phyloP scores from a whole-genome alignment of 2,797 vertebrate genomes.

The Emys orbicularis region DNA sequence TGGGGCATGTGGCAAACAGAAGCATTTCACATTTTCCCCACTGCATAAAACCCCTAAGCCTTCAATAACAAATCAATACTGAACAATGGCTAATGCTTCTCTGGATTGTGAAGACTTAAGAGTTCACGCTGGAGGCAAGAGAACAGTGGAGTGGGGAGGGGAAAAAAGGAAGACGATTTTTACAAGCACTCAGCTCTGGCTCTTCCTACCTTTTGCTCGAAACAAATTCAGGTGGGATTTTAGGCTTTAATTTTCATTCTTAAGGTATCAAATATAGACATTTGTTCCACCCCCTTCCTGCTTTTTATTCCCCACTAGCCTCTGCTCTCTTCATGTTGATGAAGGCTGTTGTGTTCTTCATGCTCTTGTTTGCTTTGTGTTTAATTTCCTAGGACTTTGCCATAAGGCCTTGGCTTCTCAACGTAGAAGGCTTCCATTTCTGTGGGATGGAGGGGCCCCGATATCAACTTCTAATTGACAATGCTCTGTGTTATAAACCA shows the following conservation, averaged over 20 bases:
- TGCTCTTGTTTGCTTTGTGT: neutral
- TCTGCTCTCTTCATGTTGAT: neutral
- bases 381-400: constrained; percentile 34
- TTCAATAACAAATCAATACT: constrained; percentile 1
- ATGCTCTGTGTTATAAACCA: neutral
- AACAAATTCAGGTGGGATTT: neutral
- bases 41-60: neutral
- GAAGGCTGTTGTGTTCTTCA: neutral
- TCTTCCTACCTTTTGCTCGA: neutral
- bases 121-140: neutral
- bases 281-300: neutral
- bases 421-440: neutral
- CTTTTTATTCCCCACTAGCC: neutral
- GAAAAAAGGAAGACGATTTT: neutral
- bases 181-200: neutral
- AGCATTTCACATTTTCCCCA: neutral
- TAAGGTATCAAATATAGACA: neutral
- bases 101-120: neutral
- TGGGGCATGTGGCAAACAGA: neutral
- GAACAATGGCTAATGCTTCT: neutral
- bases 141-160: neutral
- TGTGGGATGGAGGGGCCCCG: neutral
- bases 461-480: neutral
- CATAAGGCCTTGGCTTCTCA: neutral
- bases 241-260: neutral